Base-by-base conservation (phyloP, 2,797 vertebrate species). In the Tapirus indicus region DNA sequence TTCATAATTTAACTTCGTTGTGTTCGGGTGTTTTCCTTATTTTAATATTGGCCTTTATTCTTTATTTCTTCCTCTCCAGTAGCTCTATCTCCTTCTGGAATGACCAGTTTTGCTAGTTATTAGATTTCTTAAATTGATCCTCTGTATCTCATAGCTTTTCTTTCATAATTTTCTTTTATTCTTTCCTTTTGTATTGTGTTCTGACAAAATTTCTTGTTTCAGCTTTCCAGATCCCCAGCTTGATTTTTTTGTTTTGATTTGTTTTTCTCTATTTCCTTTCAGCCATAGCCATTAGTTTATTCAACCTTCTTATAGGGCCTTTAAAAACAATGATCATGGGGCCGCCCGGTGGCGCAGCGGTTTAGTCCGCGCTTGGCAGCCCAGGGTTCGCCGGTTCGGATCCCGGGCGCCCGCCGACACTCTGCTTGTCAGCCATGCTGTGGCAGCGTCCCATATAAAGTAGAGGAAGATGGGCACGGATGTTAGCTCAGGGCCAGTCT, bases 311-410 rank as follows among this genome's bases (percentile, higher is more conserved):
- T 74, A 69, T 17, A 72, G 35, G 77, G 11, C 1, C 56, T 94
- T 88, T 71, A 78, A 77, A 94, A 96, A 66, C 38, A 93, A 93
- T 93, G 60, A 44, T 54, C 7, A 41, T 14, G 8, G n/a, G n/a
- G n/a, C n/a, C n/a, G n/a, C n/a, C n/a, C n/a, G n/a, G n/a, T n/a
- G n/a, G n/a, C n/a, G n/a, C n/a, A n/a, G n/a, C n/a, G n/a, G n/a
- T n/a, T n/a, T n/a, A n/a, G n/a, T n/a, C n/a, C n/a, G n/a, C n/a
- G n/a, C n/a, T n/a, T n/a, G n/a, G n/a, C n/a, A n/a, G n/a, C n/a
- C n/a, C n/a, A n/a, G n/a, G n/a, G n/a, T n/a, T n/a, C n/a, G n/a
- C n/a, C n/a, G n/a, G n/a, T n/a, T n/a, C n/a, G n/a, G n/a, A n/a
- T n/a, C n/a, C n/a, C n/a, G n/a, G n/a, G n/a, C n/a, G n/a, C n/a